These are phyloP conservation scores for Pseudorhiza aurosa DNA, from an alignment of 30 jellyfish, hydroid and myxozoan species.

Conservation along the genomic window DNA sequence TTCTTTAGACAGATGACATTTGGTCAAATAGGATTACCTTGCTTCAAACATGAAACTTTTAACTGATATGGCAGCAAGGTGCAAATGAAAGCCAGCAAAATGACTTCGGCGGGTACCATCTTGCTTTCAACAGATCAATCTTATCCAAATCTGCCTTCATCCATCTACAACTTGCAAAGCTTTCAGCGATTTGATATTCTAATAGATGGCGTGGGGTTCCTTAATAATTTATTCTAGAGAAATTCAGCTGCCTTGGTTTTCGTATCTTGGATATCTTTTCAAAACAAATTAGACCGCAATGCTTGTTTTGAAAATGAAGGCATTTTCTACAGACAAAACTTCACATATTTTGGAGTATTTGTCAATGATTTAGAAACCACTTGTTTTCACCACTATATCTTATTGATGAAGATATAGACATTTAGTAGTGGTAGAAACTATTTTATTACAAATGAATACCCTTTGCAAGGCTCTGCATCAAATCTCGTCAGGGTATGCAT, in stretches of 20 bases:
- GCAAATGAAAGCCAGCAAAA: not conserved
- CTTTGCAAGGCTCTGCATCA: too few relatives aligned
- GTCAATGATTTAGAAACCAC: constrained; percentile 11
- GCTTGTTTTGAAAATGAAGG: constrained; percentile 24
- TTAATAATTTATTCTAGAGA: constrained; percentile 14
- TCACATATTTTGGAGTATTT: not conserved
- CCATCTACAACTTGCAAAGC: not conserved
- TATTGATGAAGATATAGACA: too few relatives aligned
- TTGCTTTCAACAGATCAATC: not conserved
- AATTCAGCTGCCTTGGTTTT: constrained; percentile 40
- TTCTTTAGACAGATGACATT: not conserved
- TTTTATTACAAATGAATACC: too few relatives aligned
- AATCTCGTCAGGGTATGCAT: too few relatives aligned
- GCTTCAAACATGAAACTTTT: not conserved
- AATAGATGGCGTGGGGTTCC: not conserved
- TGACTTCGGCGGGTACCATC: not conserved
- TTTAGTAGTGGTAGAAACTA: too few relatives aligned
- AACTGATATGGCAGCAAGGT: not conserved
- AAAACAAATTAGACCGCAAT: constrained; percentile 27
- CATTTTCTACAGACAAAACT: not conserved
- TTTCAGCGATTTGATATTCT: not conserved
- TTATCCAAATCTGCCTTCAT: not conserved
- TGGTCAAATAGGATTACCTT: not conserved
- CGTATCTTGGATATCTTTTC: constrained; percentile 29
- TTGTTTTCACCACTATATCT: too few relatives aligned